phyloP scores from a whole-genome alignment of 2,797 vertebrate genomes.

The Todus mexicanus region DNA sequence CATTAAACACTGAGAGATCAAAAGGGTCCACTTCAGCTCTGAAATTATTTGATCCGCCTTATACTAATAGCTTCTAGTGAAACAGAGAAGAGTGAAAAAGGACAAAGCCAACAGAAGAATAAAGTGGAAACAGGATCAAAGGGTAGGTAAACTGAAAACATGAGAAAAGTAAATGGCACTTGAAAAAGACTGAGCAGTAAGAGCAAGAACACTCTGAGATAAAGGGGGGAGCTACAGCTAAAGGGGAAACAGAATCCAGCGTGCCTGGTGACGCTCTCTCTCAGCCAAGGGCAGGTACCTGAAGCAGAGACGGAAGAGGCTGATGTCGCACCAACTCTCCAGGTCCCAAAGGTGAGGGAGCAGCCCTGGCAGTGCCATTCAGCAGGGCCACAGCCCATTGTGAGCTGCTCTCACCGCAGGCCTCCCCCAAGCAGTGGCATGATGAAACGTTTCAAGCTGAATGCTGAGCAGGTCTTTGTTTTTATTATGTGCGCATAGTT shows the following conservation, averaged over 20 bases:
- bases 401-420: no score
- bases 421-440: background rate
- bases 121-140: background rate
- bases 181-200: background rate
- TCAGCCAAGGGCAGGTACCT: background rate
- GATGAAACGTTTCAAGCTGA: background rate
- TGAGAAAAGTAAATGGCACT: background rate
- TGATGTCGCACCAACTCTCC: no score
- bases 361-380: background rate
- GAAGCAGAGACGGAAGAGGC: background rate
- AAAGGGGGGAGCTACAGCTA: background rate
- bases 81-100: background rate
- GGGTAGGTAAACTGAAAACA: background rate
- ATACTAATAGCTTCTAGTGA: background rate
- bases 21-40: constrained; percentile 16
- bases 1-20: constrained; percentile 13
- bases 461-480: background rate
- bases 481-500: accelerated
- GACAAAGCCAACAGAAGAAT: background rate
- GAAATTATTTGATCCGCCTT: background rate
- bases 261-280: background rate
- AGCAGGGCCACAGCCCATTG: background rate
- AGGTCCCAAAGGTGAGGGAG: background rate
- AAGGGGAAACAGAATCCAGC: background rate
- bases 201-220: background rate